A percentile compares a stretch with the other conserved stretches of the same genome.
phyloP scores from a whole-genome alignment of 92 coral and sea anemone genomes.

The Phenganax marumi region DNA sequence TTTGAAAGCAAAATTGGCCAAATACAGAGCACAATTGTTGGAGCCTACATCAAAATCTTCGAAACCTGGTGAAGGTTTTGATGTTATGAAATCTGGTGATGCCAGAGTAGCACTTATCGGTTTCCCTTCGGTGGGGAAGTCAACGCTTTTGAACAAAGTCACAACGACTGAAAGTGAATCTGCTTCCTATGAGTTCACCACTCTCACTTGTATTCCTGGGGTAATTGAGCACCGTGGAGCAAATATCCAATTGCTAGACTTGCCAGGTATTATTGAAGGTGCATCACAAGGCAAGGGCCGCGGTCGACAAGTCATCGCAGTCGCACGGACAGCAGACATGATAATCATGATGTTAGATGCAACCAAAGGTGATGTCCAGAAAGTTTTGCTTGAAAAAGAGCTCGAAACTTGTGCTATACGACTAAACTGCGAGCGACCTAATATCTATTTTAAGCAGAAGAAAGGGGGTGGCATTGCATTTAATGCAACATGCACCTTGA shows the following conservation, averaged over 20 bases:
- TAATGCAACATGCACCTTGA: conserved; percentile 84
- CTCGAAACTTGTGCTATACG: conserved; percentile 95
- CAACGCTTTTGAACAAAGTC: conserved; percentile 85
- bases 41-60: conserved; percentile 84
- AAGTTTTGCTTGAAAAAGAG: conserved; percentile 81
- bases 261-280: conserved; percentile 96
- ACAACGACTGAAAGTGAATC: conserved; percentile 81
- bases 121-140: conserved; percentile 96
- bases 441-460: conserved; percentile 89
- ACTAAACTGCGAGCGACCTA: conserved; percentile 77
- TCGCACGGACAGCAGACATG: conserved; percentile 94
- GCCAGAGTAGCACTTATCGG: conserved; percentile 96
- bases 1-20: conserved; percentile 93
- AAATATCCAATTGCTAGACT: conserved; percentile 86
- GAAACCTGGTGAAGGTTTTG: conserved; percentile 94
- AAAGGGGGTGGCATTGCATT: conserved; percentile 92
- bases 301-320: conserved; percentile 92
- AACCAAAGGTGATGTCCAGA: conserved; percentile 85
- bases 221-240: conserved; percentile 92
- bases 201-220: conserved; percentile 96
- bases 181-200: conserved; percentile 95
- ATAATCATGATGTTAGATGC: conserved; percentile 97
- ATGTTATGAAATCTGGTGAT: conserved; percentile 99
- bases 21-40: conserved; percentile 89
- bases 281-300: conserved; percentile 96